Evolutionary conservation across 2,888 invertebrate species (phyloP).

Genomic region (Drosophila heteroneura): DNA sequence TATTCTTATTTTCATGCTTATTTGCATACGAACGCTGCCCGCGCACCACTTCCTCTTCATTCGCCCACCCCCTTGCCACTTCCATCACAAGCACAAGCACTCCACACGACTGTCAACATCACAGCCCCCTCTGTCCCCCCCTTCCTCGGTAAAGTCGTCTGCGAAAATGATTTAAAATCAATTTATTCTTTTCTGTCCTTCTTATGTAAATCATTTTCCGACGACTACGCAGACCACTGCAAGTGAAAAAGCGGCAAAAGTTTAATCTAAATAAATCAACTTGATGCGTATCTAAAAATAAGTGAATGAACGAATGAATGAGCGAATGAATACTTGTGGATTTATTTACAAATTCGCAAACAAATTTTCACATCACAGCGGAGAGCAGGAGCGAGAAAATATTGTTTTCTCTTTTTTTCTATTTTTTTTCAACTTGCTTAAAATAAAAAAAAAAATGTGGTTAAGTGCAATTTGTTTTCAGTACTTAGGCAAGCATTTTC

Average conservation of each 20-base stretch:
- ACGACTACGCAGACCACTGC: slow-evolving; percentile 44
- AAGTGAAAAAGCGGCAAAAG: slow-evolving; percentile 54
- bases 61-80: background rate
- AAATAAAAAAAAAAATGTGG: slow-evolving; percentile 36
- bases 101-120: slow-evolving; percentile 43
- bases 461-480: slow-evolving; percentile 37
- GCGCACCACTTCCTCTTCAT: slow-evolving; percentile 7
- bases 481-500: slow-evolving; percentile 1
- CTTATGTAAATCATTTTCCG: slow-evolving; percentile 80
- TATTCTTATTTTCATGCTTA: slow-evolving; percentile 82
- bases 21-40: slow-evolving; percentile 69
- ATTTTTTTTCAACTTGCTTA: slow-evolving; percentile 4
- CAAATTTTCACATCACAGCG: slow-evolving; percentile 72
- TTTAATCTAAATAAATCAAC: slow-evolving; percentile 82
- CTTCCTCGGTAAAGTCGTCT: slow-evolving; percentile 42
- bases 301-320: slow-evolving; percentile 42
- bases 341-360: slow-evolving; percentile 82
- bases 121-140: slow-evolving; percentile 1
- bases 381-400: slow-evolving; percentile 4
- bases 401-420: background rate
- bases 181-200: slow-evolving; percentile 81
- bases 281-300: slow-evolving; percentile 77
- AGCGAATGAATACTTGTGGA: slow-evolving; percentile 59
- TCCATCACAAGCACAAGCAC: background rate
- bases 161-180: slow-evolving; percentile 83